Evolutionary conservation across 2,113 vertebrate species (phyloP).

Genomic region (Bos taurus): ARS-UCD2.0 NC_037333.1:111745501-111746000

Average conservation of each 20-base stretch:
- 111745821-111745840: conserved; percentile 46
- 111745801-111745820: neutral
- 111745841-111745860: conserved; percentile 44
- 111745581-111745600: neutral
- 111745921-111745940: conserved; percentile 35
- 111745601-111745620: neutral
- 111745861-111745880: conserved; percentile 39
- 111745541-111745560: neutral
- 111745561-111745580: neutral
- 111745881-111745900: conserved; percentile 31
- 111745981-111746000: conserved; percentile 36
- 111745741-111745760: conserved; percentile 25
- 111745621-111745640: neutral
- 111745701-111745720: neutral
- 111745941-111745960: conserved; percentile 28
- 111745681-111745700: neutral
- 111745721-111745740: neutral
- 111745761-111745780: neutral
- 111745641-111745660: neutral
- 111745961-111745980: conserved; percentile 48
- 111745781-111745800: conserved; percentile 10
- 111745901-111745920: conserved; percentile 50
- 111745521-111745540: neutral
- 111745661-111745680: neutral
- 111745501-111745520: neutral